These are phyloP conservation scores for Archips crataeganus DNA, from an alignment of 2,888 invertebrate genomes.

Conservation along the genomic window DNA sequence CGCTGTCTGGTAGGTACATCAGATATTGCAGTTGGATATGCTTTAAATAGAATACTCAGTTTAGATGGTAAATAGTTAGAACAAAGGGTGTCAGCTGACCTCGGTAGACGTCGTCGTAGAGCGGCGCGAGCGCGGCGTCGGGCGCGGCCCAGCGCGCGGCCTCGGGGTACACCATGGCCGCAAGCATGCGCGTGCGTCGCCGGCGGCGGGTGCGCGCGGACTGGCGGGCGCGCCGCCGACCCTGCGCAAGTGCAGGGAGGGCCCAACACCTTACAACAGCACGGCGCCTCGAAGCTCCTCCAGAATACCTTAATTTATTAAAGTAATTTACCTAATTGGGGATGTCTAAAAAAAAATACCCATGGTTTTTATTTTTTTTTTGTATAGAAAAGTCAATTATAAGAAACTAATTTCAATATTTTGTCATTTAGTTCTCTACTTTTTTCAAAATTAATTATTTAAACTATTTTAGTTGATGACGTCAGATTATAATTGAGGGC, in stretches of 20 bases:
- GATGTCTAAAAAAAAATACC: no score
- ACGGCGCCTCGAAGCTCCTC: constrained; percentile 13
- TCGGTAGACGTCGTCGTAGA: constrained; percentile 88
- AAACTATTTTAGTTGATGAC: no score
- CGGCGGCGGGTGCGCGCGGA: constrained; percentile 79
- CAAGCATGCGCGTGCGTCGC: constrained; percentile 74
- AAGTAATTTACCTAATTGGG: no score
- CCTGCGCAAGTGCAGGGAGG: constrained; percentile 13
- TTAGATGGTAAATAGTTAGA: constrained; percentile 6
- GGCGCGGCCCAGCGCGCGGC: constrained; percentile 86
- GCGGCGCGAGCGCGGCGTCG: constrained; percentile 87
- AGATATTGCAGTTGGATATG: background rate
- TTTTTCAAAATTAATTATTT: no score
- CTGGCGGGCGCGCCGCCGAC: constrained; percentile 55
- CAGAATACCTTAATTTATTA: background rate
- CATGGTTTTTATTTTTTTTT: no score
- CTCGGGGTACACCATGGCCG: constrained; percentile 88
- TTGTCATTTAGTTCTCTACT: no score
- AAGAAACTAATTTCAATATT: no score
- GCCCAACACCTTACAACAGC: background rate
- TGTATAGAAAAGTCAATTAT: no score
- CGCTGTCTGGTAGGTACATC: background rate
- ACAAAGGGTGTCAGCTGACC: constrained; percentile 77
- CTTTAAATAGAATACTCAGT: background rate
- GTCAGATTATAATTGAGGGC: no score